Conservation (phyloP, 1,140 invertebrate genomes). For the Drosophila suzukii region DNA sequence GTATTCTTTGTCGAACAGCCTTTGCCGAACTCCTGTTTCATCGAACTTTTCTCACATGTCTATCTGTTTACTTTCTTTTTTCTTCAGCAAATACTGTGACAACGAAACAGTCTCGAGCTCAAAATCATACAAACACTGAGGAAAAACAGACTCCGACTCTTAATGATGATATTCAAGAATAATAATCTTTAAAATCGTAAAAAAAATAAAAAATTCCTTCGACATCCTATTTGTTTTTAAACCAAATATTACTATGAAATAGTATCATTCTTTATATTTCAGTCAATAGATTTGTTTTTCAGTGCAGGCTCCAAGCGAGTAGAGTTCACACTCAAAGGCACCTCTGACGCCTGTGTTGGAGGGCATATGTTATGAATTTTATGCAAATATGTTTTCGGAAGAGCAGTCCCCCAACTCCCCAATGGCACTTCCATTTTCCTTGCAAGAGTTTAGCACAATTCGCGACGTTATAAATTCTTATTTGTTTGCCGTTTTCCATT, state of each 20-base stretch:
- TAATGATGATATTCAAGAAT: background rate
- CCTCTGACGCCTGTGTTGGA: constrained; percentile 18
- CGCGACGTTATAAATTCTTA: constrained; percentile 42
- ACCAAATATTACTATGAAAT: background rate
- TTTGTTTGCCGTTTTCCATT: constrained; percentile 26
- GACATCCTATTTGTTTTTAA: background rate
- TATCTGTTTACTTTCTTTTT: constrained; percentile 58
- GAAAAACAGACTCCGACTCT: background rate
- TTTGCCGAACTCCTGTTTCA: background rate
- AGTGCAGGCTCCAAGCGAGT: constrained; percentile 8
- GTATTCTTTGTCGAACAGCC: background rate
- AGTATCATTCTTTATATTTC: background rate
- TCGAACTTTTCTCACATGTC: constrained; percentile 26
- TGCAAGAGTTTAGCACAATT: constrained; percentile 45
- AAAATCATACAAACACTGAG: background rate
- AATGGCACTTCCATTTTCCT: constrained; percentile 12
- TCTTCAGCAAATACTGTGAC: constrained; percentile 13
- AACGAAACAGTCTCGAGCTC: background rate
- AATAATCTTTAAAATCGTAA: too few relatives aligned
- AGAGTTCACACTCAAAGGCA: constrained; percentile 9
- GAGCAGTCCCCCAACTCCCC: constrained; percentile 76
- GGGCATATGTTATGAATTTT: constrained; percentile 73
- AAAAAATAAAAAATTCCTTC: too few relatives aligned
- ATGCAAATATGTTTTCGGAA: constrained; percentile 64
- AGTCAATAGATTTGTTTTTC: background rate